Conservation (phyloP, 2,113 vertebrate species). For the Forbesichthys papilliferus region DNA sequence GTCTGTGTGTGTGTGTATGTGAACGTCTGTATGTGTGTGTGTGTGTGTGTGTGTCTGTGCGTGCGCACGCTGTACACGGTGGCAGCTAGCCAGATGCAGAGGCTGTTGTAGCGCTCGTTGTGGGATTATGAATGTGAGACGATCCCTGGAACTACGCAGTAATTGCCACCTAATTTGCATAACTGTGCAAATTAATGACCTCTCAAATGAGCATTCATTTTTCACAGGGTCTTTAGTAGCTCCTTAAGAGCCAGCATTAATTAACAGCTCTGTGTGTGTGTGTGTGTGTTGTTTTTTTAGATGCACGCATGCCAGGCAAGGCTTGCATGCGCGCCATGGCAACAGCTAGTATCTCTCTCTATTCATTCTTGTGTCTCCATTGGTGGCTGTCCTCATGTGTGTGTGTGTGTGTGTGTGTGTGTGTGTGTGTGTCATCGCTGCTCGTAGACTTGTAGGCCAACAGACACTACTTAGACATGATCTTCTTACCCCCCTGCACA, state of each 20-base stretch:
- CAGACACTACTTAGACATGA: conserved; percentile 19
- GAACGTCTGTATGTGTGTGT: too few species aligned
- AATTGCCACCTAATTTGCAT: conserved; percentile 70
- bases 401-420: background rate
- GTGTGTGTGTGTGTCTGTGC: too few species aligned
- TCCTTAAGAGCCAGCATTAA: conserved; percentile 55
- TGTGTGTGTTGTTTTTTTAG: conserved; percentile 17
- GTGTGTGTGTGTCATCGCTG: background rate
- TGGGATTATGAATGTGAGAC: conserved; percentile 46
- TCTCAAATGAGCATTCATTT: conserved; percentile 64
- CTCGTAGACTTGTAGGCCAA: background rate
- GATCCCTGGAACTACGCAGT: conserved; percentile 47
- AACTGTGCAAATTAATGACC: conserved; percentile 68
- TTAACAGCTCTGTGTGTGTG: conserved; percentile 45
- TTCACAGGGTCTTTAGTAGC: conserved; percentile 63
- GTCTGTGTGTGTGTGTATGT: too few species aligned
- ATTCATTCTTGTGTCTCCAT: conserved; percentile 1
- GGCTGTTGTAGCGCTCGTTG: conserved; percentile 35
- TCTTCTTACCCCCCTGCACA: conserved; percentile 1
- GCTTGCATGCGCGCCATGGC: conserved; percentile 17
- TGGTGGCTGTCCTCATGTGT: background rate
- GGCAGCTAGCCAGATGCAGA: conserved; percentile 30
- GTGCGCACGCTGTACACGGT: background rate
- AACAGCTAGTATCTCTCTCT: conserved; percentile 10
- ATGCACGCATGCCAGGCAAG: conserved; percentile 25